Percentiles rank a stretch among this genome's conserved stretches.
Conservation (phyloP, 2,888 invertebrate species). For the Ecliptopera silaceata region DNA sequence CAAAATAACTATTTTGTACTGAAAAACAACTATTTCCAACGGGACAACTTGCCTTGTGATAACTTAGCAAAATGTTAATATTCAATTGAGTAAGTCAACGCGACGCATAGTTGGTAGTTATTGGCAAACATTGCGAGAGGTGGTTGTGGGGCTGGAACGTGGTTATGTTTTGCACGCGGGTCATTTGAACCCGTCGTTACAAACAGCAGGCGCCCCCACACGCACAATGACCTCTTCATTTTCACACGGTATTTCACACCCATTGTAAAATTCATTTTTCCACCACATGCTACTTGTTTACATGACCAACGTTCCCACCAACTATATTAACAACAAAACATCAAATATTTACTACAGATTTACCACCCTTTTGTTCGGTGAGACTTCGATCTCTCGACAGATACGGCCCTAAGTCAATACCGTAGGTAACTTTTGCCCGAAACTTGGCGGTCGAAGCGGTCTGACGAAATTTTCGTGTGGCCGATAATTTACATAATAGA, state of each 20-base stretch:
- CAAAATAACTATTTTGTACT: too few relatives aligned
- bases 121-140: slow-evolving; percentile 44
- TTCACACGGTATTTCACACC: slow-evolving; percentile 58
- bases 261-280: slow-evolving; percentile 45
- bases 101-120: slow-evolving; percentile 36
- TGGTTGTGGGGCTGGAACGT: slow-evolving; percentile 39
- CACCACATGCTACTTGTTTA: slow-evolving; percentile 22
- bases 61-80: not conserved
- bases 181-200: slow-evolving; percentile 67
- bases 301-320: slow-evolving; percentile 21
- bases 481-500: slow-evolving; percentile 82
- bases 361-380: slow-evolving; percentile 47
- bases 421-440: slow-evolving; percentile 63
- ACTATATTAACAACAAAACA: slow-evolving; percentile 32
- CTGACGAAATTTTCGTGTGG: slow-evolving; percentile 75
- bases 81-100: slow-evolving; percentile 40
- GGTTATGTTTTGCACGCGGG: slow-evolving; percentile 61
- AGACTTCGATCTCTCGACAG: slow-evolving; percentile 60
- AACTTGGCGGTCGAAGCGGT: slow-evolving; percentile 73
- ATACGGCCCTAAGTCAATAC: slow-evolving; percentile 71
- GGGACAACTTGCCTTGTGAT: not conserved
- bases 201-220: slow-evolving; percentile 60
- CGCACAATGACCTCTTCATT: slow-evolving; percentile 64
- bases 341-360: slow-evolving; percentile 49
- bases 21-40: not conserved